These are phyloP conservation scores for Tapirus indicus DNA, from an alignment of 2,797 vertebrate genomes.

Conservation along the genomic window DNA sequence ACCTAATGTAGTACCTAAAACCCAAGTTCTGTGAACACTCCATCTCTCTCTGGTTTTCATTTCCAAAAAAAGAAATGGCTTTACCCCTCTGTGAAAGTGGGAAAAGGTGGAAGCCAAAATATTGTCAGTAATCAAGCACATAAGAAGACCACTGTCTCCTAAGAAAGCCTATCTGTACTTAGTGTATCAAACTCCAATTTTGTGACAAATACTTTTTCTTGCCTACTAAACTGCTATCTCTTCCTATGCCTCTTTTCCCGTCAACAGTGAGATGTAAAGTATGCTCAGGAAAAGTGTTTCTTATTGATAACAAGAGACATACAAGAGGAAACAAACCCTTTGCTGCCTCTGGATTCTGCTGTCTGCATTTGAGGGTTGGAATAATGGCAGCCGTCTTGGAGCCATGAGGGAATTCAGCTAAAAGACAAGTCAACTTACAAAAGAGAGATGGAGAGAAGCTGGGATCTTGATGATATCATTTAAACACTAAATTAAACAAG, in stretches of 20 bases:
- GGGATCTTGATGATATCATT: background rate
- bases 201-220: background rate
- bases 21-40: background rate
- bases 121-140: background rate
- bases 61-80: background rate
- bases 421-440: background rate
- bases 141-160: background rate
- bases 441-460: background rate
- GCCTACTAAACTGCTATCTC: background rate
- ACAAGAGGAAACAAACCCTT: background rate
- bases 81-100: background rate
- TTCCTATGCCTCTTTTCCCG: background rate
- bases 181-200: background rate
- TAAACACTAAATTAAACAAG: slow-evolving; percentile 41
- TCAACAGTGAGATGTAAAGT: background rate
- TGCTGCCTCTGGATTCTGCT: background rate
- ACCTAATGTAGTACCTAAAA: background rate
- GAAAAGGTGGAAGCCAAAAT: background rate
- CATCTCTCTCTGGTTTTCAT: background rate
- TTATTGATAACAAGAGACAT: background rate
- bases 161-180: background rate
- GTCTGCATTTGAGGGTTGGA: background rate
- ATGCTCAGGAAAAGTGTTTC: background rate
- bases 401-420: background rate
- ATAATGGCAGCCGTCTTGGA: background rate